Percentiles rank a stretch among this genome's conserved stretches.
Evolutionary conservation across 2,888 invertebrate species (phyloP).

Genomic region (Lasioglossum marginatum): DNA sequence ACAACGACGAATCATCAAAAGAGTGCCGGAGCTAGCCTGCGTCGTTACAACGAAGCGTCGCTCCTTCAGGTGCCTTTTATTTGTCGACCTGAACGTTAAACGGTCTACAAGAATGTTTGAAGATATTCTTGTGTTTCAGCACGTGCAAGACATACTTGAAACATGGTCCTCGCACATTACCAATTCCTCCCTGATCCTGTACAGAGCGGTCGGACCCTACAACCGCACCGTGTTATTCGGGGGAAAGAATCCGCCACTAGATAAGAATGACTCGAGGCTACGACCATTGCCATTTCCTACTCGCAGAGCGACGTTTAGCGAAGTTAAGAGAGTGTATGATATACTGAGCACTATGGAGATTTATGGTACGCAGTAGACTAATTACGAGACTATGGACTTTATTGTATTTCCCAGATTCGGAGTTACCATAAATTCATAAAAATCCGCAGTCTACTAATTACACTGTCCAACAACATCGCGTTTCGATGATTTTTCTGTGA

Average conservation of each 20-base stretch:
- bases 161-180: constrained; percentile 89
- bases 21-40: constrained; percentile 92
- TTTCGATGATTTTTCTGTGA: not conserved
- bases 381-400: no score
- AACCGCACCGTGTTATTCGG: constrained; percentile 91
- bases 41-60: constrained; percentile 92
- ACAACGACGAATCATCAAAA: constrained; percentile 88
- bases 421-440: no score
- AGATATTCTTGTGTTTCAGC: constrained; percentile 85
- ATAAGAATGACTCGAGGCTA: constrained; percentile 87
- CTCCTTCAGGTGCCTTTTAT: constrained; percentile 88
- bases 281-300: constrained; percentile 93
- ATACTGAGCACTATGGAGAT: constrained; percentile 88
- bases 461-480: not conserved
- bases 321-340: constrained; percentile 91
- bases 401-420: no score
- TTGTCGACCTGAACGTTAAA: not conserved
- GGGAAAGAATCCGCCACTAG: constrained; percentile 89
- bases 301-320: constrained; percentile 91
- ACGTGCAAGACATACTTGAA: constrained; percentile 90
- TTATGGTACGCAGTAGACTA: constrained; percentile 86
- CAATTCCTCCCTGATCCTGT: constrained; percentile 90
- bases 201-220: constrained; percentile 90
- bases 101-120: not conserved
- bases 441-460: not conserved